Conservation (phyloP, 1,140 invertebrate genomes). For the Drosophila varians region DNA sequence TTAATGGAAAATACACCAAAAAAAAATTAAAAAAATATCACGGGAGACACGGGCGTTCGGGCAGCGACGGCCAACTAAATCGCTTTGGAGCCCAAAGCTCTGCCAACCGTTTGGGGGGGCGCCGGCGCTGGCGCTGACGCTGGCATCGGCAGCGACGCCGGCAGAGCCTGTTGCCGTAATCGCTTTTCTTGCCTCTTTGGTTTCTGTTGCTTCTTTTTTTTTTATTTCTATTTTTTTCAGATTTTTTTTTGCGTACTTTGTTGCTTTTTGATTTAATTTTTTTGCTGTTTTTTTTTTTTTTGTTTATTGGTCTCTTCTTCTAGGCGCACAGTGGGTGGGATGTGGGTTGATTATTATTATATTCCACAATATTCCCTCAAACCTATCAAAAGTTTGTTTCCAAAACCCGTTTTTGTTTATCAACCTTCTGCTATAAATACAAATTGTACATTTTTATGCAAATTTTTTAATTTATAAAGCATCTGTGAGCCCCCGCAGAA, state of each 20-base stretch:
- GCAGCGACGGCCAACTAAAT: conserved; percentile 59
- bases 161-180: conserved; percentile 56
- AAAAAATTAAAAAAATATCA: background rate
- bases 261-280: conserved; percentile 34
- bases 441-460: background rate
- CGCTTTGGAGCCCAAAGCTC: conserved; percentile 34
- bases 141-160: background rate
- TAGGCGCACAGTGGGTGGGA: conserved; percentile 59
- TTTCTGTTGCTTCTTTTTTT: conserved; percentile 28
- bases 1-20: background rate
- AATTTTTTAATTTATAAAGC: background rate
- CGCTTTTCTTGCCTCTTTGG: conserved; percentile 47
- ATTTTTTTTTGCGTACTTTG: conserved; percentile 42
- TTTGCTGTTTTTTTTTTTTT: conserved; percentile 36
- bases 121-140: conserved; percentile 25
- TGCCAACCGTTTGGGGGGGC: conserved; percentile 33
- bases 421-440: background rate
- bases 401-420: background rate
- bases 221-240: too few species aligned
- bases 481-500: background rate
- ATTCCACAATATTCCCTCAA: background rate
- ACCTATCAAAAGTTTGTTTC: background rate
- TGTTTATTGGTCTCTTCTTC: conserved; percentile 49
- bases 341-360: background rate
- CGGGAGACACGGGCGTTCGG: conserved; percentile 42